These are phyloP conservation scores for Helobdella robusta DNA, from an alignment of 2,888 invertebrate species.

Conservation along the genomic window DNA sequence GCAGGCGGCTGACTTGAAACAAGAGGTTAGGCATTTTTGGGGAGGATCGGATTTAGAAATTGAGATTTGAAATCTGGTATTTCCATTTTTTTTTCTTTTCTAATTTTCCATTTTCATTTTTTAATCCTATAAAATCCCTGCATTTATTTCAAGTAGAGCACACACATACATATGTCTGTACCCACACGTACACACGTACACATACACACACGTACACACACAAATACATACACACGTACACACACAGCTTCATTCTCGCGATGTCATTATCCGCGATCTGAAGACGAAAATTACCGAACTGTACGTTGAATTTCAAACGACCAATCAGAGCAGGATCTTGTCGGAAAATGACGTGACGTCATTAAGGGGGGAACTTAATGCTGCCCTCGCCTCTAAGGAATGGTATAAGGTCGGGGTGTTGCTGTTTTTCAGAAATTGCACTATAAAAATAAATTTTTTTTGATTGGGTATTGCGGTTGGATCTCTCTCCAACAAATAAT, in stretches of 20 bases:
- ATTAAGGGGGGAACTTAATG: constrained; percentile 46
- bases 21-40: neutral
- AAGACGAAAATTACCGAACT: constrained; percentile 52
- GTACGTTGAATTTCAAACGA: constrained; percentile 50
- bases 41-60: neutral
- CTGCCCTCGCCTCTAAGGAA: constrained; percentile 47
- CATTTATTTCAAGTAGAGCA: no score
- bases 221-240: neutral
- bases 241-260: constrained; percentile 39
- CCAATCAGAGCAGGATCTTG: constrained; percentile 47
- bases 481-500: neutral
- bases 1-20: neutral
- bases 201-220: constrained; percentile 10
- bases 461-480: neutral
- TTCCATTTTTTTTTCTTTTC: neutral
- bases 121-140: neutral
- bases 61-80: neutral
- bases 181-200: neutral
- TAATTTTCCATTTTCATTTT: neutral
- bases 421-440: neutral
- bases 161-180: neutral
- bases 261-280: constrained; percentile 45
- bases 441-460: neutral
- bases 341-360: constrained; percentile 47
- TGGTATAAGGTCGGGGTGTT: constrained; percentile 45